Base-by-base conservation (phyloP, 2,888 invertebrate genomes). In the Deilephila porcellus region DNA sequence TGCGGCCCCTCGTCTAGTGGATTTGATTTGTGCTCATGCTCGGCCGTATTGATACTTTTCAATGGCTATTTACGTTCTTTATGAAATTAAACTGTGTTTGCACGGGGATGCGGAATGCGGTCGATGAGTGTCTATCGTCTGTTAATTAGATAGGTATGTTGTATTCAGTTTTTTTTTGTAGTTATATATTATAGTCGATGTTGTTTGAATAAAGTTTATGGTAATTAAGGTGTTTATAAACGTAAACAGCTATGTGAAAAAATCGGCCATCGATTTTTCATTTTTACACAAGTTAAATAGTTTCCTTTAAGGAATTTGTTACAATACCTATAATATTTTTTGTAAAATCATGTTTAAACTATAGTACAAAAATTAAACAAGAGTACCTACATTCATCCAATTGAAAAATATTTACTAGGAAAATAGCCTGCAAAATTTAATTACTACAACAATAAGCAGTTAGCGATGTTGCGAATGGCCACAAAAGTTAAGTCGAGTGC, bases 1-100 rank as follows among this genome's bases (percentile, higher is more conserved):
- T 91, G 90, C 87, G 85, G 83, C 85, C 87, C 86, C 86, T 86
- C 81, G 83, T 87, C 80, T 83, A 86, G 84, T 88, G 78, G 83
- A 88, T 85, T 87, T 85, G 85, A 88, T 84, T 67, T 67, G 67
- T 25, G 45, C 67, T 52, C 45, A 45, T 25, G 88, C 77, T 80
- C 79, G 45, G 34, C 17, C 45, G 45, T 29, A 20, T 25, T 45
- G 52, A 20, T 67, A 67, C 67, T 67, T 67, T 52, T 67, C 52
- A 67, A 52, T 67, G 25, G 63, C 34, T 63, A 67, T 71, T 71
- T 34, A 53, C 37, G 17, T 60, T n/a, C 71, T 63, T 52, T 52
- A 67, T 52, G 45, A 52, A 17, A 67, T 67, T 4, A 25, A 67
- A 20, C 6, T 67, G 25, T 32, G 17, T 52, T 45, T 67, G 52